Conservation (phyloP, 1,140 invertebrate genomes). For the Saccostrea glomerata region DNA sequence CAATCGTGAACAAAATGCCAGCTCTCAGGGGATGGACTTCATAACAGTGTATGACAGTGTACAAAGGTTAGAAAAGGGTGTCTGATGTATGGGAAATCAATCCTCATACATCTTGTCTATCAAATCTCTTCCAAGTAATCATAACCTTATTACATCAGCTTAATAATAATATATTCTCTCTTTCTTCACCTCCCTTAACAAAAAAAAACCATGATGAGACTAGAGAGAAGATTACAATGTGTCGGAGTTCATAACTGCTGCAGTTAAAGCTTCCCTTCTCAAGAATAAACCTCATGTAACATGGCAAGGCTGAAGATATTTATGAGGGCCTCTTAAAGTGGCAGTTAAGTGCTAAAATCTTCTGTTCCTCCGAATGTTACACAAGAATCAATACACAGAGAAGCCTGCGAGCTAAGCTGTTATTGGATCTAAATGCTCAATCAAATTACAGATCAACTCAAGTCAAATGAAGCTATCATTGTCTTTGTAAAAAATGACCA, state of each 20-base stretch:
- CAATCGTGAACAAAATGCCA: conserved; percentile 27
- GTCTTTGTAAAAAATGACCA: background rate
- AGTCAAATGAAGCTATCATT: background rate
- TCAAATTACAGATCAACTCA: conserved; percentile 23
- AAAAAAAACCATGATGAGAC: background rate
- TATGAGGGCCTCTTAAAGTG: conserved; percentile 12
- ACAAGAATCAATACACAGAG: background rate
- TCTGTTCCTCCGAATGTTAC: background rate
- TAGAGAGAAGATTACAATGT: background rate
- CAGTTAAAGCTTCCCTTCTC: background rate
- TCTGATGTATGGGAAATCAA: conserved; percentile 26
- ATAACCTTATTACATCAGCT: background rate
- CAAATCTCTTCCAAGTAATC: conserved; percentile 3
- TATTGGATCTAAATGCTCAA: conserved; percentile 18
- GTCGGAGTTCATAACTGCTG: background rate
- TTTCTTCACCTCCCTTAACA: background rate
- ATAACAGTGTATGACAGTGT: background rate
- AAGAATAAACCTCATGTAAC: background rate
- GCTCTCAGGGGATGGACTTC: background rate
- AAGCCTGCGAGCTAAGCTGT: background rate
- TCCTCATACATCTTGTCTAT: conserved; percentile 15
- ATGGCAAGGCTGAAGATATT: background rate
- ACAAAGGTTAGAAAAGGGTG: conserved; percentile 21
- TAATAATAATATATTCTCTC: background rate
- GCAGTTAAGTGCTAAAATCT: conserved; percentile 13